Base-by-base conservation (phyloP, 2,797 vertebrate species). In the Falco columbarius region DNA sequence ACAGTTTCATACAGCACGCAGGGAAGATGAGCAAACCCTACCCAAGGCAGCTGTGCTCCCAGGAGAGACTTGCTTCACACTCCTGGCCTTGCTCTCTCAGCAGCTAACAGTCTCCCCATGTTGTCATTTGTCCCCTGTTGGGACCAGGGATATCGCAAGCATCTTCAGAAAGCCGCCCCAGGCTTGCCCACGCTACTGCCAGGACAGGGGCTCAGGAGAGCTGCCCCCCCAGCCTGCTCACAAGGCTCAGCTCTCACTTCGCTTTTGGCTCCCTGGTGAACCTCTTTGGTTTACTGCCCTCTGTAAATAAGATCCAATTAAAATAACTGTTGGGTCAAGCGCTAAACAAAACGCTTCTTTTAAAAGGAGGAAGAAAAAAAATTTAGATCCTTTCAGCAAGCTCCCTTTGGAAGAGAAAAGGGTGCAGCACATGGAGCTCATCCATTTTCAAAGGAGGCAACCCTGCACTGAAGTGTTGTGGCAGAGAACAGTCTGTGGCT, bases 311-410 rank as follows among this genome's bases (percentile, higher is more conserved):
- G 65, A 77, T 80, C 74, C 40, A 96, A 92, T 87, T 91, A 93
- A 86, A 95, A 80, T 27, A 87, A 79, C 72, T 54, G 75, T 38
- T 73, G 56, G 52, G 91, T 93, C 90, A 96, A 82, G 49, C 56
- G 74, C 86, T 89, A 36, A 72, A 93, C 49, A 89, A 80, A 91
- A 82, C 0, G 14, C 40, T 42, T 3, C 55, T 82, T 85, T 63
- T 66, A 71, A 81, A 72, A 72, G 27, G 34, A 58, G 56, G 30
- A 14, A 9, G 24, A 7, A 5, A 56, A 74, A 66, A 40, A 36
- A 16, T 74, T 76, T 18, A 76, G 72, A 87, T 76, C 52, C 67
- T 96, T 96, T 93, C 89, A 96, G 73, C 56, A 49, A 81, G 55
- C 47, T 95, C 36, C 22, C 38, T 95, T 84, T 86, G 63, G 77